phyloP scores from a whole-genome alignment of 2,797 vertebrate species.

The Microcaecilia unicolor region DNA sequence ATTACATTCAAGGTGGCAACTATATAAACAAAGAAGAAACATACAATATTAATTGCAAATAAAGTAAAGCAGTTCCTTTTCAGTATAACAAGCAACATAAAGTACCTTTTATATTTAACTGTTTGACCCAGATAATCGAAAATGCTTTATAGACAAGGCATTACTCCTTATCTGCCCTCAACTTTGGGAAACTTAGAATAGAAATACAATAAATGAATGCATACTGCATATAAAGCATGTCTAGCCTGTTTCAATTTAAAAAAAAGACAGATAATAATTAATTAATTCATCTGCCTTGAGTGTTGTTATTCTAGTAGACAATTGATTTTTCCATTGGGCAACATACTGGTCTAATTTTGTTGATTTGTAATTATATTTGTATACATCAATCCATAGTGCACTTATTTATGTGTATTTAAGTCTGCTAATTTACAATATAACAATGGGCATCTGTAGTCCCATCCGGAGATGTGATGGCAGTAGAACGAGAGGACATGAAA shows the following conservation, averaged over 20 bases:
- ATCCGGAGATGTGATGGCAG: no score
- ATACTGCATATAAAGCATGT: slow-evolving; percentile 17
- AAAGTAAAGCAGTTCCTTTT: slow-evolving; percentile 13
- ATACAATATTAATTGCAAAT: no score
- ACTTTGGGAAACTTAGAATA: no score
- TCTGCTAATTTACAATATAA: no score
- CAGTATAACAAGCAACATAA: background rate
- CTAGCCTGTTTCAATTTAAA: slow-evolving; percentile 1
- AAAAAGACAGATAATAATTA: slow-evolving; percentile 10
- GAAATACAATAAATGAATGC: no score
- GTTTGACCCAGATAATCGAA: no score
- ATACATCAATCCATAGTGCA: background rate
- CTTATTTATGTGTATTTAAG: background rate
- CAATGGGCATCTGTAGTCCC: no score
- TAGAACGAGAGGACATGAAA: no score
- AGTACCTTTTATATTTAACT: background rate
- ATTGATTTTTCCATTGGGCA: background rate
- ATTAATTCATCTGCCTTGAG: slow-evolving; percentile 8
- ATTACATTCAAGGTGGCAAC: no score
- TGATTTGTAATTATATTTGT: background rate
- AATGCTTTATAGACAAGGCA: background rate
- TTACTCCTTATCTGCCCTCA: slow-evolving; percentile 1
- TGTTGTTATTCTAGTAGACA: background rate
- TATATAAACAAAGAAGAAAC: no score
- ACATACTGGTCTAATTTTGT: background rate